Evolutionary conservation across 2,797 vertebrate genomes (phyloP).

Genomic region (Sebastes iracundus): DNA sequence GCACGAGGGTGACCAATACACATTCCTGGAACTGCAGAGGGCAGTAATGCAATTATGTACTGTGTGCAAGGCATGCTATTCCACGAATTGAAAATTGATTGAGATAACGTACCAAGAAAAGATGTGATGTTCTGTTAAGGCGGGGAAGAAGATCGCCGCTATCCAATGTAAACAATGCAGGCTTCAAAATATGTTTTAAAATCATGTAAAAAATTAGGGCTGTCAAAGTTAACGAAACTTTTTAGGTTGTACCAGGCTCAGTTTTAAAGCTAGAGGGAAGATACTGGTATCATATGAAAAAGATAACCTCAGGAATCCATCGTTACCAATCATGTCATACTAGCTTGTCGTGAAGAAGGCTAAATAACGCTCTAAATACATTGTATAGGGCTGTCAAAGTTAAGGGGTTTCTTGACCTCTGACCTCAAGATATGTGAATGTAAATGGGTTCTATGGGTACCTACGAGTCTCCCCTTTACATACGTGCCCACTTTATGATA

Average conservation of each 20-base stretch:
- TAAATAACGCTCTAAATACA: fast-evolving
- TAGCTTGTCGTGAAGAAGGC: neutral
- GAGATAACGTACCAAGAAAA: neutral
- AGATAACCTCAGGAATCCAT: too few relatives aligned
- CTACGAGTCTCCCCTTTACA: neutral
- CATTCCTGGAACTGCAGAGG: neutral
- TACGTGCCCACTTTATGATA: neutral
- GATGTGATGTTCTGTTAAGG: neutral
- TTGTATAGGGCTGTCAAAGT: too few relatives aligned
- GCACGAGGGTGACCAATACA: neutral
- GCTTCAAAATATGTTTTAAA: neutral
- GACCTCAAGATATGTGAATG: too few relatives aligned
- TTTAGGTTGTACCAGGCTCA: too few relatives aligned
- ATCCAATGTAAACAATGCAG: neutral
- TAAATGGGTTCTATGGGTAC: neutral
- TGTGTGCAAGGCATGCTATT: neutral
- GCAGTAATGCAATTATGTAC: neutral
- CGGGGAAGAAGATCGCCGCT: neutral
- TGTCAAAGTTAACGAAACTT: too few relatives aligned
- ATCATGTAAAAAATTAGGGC: neutral
- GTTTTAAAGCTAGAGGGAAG: too few relatives aligned
- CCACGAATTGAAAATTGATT: neutral
- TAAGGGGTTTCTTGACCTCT: too few relatives aligned
- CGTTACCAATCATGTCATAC: neutral
- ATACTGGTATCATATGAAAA: too few relatives aligned